Evolutionary conservation across 2,888 invertebrate species (phyloP).

Genomic region (Drosophila greeni): DNA sequence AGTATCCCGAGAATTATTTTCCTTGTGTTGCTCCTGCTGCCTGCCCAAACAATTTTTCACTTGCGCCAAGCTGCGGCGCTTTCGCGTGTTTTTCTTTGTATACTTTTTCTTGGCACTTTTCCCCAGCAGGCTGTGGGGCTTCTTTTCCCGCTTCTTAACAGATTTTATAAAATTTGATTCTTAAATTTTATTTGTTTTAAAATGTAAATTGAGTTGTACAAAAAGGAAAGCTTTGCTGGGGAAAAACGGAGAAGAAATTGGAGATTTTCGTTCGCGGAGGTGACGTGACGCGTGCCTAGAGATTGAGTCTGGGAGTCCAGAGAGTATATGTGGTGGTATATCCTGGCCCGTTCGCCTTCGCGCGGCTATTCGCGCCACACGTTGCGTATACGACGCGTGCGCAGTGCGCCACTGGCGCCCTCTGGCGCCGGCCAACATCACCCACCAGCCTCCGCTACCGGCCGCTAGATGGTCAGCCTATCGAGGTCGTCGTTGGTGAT

Average conservation of each 20-base stretch:
- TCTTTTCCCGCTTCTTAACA: not conserved
- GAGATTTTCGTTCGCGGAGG: constrained; percentile 38
- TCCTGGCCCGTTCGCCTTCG: constrained; percentile 22
- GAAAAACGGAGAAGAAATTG: constrained; percentile 33
- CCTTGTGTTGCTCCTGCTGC: constrained; percentile 27
- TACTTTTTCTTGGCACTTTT: constrained; percentile 7
- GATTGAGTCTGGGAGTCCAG: constrained; percentile 47
- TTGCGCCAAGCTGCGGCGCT: constrained; percentile 35
- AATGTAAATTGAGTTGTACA: constrained; percentile 18
- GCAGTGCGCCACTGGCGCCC: constrained; percentile 38
- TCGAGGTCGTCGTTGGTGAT: constrained; percentile 54
- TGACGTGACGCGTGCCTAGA: constrained; percentile 52
- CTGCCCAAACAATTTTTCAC: constrained; percentile 48
- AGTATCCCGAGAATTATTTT: constrained; percentile 10
- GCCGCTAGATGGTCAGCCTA: constrained; percentile 33
- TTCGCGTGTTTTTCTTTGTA: constrained; percentile 8
- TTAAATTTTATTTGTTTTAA: constrained; percentile 5
- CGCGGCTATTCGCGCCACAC: constrained; percentile 7
- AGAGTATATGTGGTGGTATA: constrained; percentile 48
- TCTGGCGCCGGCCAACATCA: constrained; percentile 26
- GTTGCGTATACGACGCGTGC: constrained; percentile 44
- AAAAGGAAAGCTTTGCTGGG: constrained; percentile 33
- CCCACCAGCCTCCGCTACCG: not conserved
- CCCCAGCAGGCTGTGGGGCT: constrained; percentile 1
- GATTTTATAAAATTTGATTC: not conserved